phyloP scores from a whole-genome alignment of 1,140 invertebrate genomes.

The Thaumetopoea pityocampa region DNA sequence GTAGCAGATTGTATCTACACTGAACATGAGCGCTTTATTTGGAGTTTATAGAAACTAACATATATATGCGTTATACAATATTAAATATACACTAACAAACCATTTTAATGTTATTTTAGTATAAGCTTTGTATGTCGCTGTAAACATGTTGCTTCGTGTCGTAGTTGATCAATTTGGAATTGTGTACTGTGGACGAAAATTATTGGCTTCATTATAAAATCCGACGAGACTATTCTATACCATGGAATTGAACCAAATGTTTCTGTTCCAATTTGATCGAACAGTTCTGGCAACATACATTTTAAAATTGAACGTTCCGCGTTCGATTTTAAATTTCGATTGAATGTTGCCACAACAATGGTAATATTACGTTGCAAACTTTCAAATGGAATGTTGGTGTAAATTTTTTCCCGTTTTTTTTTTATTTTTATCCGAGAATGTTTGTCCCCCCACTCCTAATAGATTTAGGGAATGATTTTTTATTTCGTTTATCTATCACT shows the following conservation, averaged over 20 bases:
- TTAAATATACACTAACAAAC: constrained; percentile 72
- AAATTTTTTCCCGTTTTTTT: constrained; percentile 54
- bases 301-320: constrained; percentile 2
- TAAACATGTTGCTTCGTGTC: constrained; percentile 36
- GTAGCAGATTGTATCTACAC: too few species aligned
- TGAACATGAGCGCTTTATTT: too few species aligned
- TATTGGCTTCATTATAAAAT: constrained; percentile 52
- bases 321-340: constrained; percentile 10
- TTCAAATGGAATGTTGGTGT: constrained; percentile 77
- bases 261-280: constrained; percentile 69
- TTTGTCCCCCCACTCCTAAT: constrained; percentile 42
- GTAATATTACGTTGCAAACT: constrained; percentile 52
- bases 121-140: constrained; percentile 60
- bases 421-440: constrained; percentile 63
- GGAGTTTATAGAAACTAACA: too few species aligned
- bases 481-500: constrained; percentile 50
- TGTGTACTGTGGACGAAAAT: constrained; percentile 52
- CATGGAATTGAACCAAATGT: constrained; percentile 20
- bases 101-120: constrained; percentile 39
- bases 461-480: constrained; percentile 63
- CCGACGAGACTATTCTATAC: constrained; percentile 1
- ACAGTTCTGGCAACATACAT: constrained; percentile 64
- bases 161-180: constrained; percentile 72
- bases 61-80: constrained; percentile 31
- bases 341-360: constrained; percentile 59